phyloP scores from a whole-genome alignment of 92 coral and sea anemone species.

The Parazoanthus swiftii region DNA sequence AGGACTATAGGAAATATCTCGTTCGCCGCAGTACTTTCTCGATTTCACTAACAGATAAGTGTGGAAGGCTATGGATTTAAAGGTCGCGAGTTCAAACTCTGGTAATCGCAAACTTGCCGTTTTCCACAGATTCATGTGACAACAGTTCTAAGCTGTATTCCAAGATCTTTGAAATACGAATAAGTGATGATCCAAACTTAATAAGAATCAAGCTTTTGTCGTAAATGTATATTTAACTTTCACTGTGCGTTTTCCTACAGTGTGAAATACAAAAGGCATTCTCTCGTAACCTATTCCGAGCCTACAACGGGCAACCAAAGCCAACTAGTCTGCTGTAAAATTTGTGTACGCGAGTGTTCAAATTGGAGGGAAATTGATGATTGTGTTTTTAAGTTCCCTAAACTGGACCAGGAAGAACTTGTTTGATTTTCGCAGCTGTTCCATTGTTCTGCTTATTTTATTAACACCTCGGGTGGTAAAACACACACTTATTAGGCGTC shows the following conservation, averaged over 20 bases:
- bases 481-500: constrained; percentile 37
- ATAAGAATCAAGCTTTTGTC: neutral
- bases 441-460: constrained; percentile 23
- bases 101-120: neutral
- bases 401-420: constrained; percentile 34
- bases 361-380: neutral
- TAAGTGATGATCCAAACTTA: neutral
- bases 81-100: constrained; percentile 30
- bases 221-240: neutral
- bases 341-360: neutral
- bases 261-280: neutral
- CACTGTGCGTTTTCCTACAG: neutral
- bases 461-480: constrained; percentile 41
- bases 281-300: neutral
- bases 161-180: neutral
- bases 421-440: constrained; percentile 31
- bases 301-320: neutral
- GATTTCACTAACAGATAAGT: constrained; percentile 13
- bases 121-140: neutral
- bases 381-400: constrained; percentile 12
- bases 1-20: neutral
- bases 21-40: constrained; percentile 13
- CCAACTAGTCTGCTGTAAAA: neutral
- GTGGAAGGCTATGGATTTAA: neutral
- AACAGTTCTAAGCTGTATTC: neutral